These are phyloP conservation scores for Callyntrura guangdongensis DNA, from an alignment of 2,888 invertebrate species.

Conservation along the genomic window DNA sequence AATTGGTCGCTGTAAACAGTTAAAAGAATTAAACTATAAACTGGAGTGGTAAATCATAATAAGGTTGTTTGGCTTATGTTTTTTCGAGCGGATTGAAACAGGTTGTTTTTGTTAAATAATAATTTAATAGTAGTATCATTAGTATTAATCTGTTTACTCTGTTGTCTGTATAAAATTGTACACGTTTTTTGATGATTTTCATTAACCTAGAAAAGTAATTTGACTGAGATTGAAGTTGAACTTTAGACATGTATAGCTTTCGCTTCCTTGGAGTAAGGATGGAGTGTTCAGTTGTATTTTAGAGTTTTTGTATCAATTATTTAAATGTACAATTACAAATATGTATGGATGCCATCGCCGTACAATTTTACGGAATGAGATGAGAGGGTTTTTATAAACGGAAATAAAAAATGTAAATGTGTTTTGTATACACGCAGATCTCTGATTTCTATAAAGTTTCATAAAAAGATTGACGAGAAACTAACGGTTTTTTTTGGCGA, in stretches of 20 bases:
- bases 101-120: slow-evolving; percentile 27
- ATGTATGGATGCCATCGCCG: not conserved
- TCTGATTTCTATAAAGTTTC: slow-evolving; percentile 18
- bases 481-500: too few species aligned
- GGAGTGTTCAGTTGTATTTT: slow-evolving; percentile 57
- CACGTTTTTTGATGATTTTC: slow-evolving; percentile 28
- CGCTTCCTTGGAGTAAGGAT: slow-evolving; percentile 53
- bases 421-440: slow-evolving; percentile 43
- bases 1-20: slow-evolving; percentile 34
- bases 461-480: not conserved
- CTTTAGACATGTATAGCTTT: slow-evolving; percentile 63
- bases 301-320: not conserved
- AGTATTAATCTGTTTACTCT: slow-evolving; percentile 46
- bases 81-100: slow-evolving; percentile 49
- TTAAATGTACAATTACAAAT: slow-evolving; percentile 13
- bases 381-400: slow-evolving; percentile 25
- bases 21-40: not conserved
- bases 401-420: slow-evolving; percentile 49
- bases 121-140: not conserved
- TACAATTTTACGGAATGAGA: slow-evolving; percentile 40
- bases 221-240: slow-evolving; percentile 65
- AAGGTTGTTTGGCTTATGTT: slow-evolving; percentile 34
- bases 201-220: slow-evolving; percentile 28
- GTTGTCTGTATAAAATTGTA: slow-evolving; percentile 56
- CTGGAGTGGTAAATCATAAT: slow-evolving; percentile 8